phyloP scores from a whole-genome alignment of 1,140 invertebrate species.

The Leptinotarsa lineolata region DNA sequence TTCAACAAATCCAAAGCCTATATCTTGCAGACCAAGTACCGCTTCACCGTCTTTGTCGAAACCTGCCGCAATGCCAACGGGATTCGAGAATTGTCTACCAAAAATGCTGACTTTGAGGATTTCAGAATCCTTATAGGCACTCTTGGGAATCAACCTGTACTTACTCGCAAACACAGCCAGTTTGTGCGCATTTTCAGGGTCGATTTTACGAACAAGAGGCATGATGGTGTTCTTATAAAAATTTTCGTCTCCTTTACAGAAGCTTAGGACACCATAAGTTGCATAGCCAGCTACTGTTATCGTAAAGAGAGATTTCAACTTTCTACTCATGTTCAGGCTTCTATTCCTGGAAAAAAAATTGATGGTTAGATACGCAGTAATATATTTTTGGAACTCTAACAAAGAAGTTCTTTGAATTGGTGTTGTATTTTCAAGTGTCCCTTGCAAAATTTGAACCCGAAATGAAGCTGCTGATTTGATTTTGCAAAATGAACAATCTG shows the following conservation, averaged over 20 bases:
- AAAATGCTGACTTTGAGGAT: constrained; percentile 73
- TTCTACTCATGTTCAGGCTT: constrained; percentile 21
- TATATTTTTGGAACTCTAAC: no score
- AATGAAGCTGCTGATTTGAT: no score
- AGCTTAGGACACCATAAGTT: constrained; percentile 62
- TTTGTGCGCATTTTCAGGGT: constrained; percentile 81
- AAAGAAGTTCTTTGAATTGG: no score
- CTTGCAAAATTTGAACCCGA: no score
- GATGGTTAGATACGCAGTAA: no score
- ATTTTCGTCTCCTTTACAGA: constrained; percentile 74
- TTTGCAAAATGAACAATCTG: no score
- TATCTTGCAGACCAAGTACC: constrained; percentile 75
- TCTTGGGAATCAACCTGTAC: constrained; percentile 70
- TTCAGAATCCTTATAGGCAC: constrained; percentile 63
- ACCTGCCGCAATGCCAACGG: constrained; percentile 94
- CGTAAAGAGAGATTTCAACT: constrained; percentile 43
- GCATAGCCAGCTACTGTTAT: constrained; percentile 39
- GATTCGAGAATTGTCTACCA: constrained; percentile 78
- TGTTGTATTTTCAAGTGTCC: no score
- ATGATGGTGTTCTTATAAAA: constrained; percentile 76
- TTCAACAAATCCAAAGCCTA: constrained; percentile 96
- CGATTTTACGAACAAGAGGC: constrained; percentile 69
- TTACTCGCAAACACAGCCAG: constrained; percentile 75
- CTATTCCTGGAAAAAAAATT: no score
- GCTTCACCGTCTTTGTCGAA: constrained; percentile 98